A percentile compares a stretch with the other conserved stretches of the same genome.
These are phyloP conservation scores for Nesogale talazaci DNA, from an alignment of 2,113 vertebrate species.

Conservation along the genomic window DNA sequence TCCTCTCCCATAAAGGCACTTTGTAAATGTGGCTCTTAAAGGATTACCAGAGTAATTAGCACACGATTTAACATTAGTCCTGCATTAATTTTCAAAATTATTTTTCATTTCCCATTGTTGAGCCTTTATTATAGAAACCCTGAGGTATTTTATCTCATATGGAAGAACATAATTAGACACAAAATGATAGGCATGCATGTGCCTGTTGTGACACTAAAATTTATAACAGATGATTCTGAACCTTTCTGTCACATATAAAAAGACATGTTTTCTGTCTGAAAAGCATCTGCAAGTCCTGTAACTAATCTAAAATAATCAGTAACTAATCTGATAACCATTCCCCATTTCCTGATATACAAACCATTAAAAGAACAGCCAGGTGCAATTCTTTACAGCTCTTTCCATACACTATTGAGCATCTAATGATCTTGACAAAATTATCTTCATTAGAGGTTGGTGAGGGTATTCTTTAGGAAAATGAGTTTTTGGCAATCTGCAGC, in stretches of 20 bases:
- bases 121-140: slow-evolving; percentile 85
- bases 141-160: slow-evolving; percentile 86
- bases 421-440: slow-evolving; percentile 85
- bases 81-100: slow-evolving; percentile 84
- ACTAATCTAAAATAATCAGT: slow-evolving; percentile 85
- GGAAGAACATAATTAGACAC: slow-evolving; percentile 86
- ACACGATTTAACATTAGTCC: slow-evolving; percentile 85
- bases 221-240: slow-evolving; percentile 82
- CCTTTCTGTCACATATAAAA: slow-evolving; percentile 72
- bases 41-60: slow-evolving; percentile 84
- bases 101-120: slow-evolving; percentile 84
- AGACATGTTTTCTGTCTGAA: slow-evolving; percentile 63
- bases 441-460: slow-evolving; percentile 75
- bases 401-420: slow-evolving; percentile 82
- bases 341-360: slow-evolving; percentile 77
- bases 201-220: slow-evolving; percentile 84
- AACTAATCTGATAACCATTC: slow-evolving; percentile 76
- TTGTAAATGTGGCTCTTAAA: slow-evolving; percentile 74
- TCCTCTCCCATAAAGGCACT: not conserved
- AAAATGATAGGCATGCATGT: slow-evolving; percentile 84
- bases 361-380: slow-evolving; percentile 79
- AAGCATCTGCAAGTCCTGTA: slow-evolving; percentile 77
- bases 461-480: slow-evolving; percentile 66
- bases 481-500: slow-evolving; percentile 49
- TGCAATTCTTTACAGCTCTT: slow-evolving; percentile 77